Percentiles rank a stretch among this genome's conserved stretches.
Conservation (phyloP, 1,140 invertebrate species). For the Antheraea mylitta region DNA sequence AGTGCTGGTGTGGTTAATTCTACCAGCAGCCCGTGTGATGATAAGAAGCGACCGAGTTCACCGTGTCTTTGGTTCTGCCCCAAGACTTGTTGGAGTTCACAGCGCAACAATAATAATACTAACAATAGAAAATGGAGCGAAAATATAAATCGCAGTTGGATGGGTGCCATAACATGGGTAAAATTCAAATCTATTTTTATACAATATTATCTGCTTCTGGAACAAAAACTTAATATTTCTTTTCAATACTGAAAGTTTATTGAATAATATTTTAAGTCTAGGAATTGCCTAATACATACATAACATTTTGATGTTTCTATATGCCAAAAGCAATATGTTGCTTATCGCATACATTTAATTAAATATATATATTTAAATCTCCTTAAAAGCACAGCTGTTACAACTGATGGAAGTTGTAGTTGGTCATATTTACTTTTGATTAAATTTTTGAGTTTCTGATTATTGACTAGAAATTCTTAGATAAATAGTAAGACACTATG, state of each 20-base stretch:
- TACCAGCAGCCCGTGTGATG: slow-evolving; percentile 40
- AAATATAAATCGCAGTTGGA: slow-evolving; percentile 66
- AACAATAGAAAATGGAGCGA: slow-evolving; percentile 64
- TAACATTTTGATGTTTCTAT: neutral
- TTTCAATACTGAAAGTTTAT: neutral
- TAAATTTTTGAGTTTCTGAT: no score
- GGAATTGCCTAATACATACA: neutral
- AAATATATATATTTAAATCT: neutral
- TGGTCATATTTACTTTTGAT: no score
- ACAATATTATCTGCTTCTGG: neutral
- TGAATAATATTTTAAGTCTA: neutral
- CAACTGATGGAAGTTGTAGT: no score
- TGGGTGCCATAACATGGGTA: slow-evolving; percentile 77
- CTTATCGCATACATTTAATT: neutral
- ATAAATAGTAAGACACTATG: no score
- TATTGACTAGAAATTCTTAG: no score
- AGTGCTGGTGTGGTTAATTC: slow-evolving; percentile 56
- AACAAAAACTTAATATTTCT: neutral
- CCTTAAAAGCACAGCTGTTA: no score
- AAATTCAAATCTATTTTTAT: slow-evolving; percentile 18
- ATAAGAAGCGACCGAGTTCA: slow-evolving; percentile 44
- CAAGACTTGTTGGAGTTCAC: slow-evolving; percentile 53
- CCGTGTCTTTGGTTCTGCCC: slow-evolving; percentile 48
- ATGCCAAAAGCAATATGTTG: neutral
- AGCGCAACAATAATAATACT: slow-evolving; percentile 45